Base-by-base conservation (phyloP, 2,797 vertebrate genomes). In the Onychomys torridus region DNA sequence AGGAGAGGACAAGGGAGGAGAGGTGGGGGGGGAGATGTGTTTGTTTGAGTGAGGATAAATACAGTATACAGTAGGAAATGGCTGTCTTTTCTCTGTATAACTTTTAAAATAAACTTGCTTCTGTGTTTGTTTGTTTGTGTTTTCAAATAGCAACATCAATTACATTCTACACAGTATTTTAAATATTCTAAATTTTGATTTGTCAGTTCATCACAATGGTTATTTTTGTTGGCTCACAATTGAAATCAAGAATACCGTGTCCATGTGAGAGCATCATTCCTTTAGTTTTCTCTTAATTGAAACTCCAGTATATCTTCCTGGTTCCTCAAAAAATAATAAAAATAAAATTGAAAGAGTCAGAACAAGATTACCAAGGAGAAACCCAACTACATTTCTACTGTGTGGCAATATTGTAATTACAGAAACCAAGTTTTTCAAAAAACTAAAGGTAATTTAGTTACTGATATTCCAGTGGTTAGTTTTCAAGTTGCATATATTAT, bases 371-470 rank as follows among this genome's bases (percentile, higher is more conserved):
- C 14, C 49, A 75, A 88, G 46, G 79, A 63, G 46, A 63, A 86
- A 78, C 2, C 0, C 61, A 17, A 27, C 40, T 94, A 23, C 11
- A 32, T 25, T 83, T 65, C 46, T 55, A 46, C 46, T 75, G 12
- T 23, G 5, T 46, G 59, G 2, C 13, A 3, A 1, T 46, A 32
- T 78, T n/a, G 0, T 69, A 90, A 89, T 86, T 86, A 40, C 55
- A 49, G 17, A 89, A 96, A 10, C 5, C 17, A 32, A 88, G 10
- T 29, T 84, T 71, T 71, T 83, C 49, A 29, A 25, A 90, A 91
- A 90, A 81, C 40, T 43, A 14, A 93, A 96, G 29, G 27, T 46
- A 84, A 71, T 76, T 95, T 96, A 11, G 23, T 81, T 96, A 25
- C 27, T 93, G 11, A 46, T 37, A 78, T 40, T 87, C 17, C 21